Conservation (phyloP, 2,888 invertebrate species). For the Fragum fragum region DNA sequence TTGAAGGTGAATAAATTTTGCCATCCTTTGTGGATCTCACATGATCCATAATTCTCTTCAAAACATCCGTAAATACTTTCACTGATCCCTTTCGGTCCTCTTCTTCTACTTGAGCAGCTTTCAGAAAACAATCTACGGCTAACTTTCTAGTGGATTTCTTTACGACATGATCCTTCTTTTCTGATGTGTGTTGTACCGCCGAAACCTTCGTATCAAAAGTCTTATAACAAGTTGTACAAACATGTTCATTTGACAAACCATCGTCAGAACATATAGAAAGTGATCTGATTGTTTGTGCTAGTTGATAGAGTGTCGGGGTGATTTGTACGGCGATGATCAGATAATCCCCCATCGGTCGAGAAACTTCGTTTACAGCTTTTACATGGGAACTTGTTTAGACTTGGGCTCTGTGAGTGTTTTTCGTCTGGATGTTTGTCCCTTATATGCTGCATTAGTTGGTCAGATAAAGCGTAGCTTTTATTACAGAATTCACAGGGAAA, state of each 20-base stretch:
- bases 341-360: background rate
- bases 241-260: background rate
- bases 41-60: conserved; percentile 33
- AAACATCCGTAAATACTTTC: conserved; percentile 2
- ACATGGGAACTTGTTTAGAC: background rate
- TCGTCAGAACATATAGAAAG: background rate
- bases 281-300: background rate
- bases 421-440: conserved; percentile 2
- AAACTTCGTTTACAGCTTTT: background rate
- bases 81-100: conserved; percentile 35
- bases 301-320: background rate
- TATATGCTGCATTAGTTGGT: background rate
- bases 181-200: conserved; percentile 1
- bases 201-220: background rate
- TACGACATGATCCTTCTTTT: conserved; percentile 17
- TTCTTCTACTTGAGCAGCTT: conserved; percentile 18
- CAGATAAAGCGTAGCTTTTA: background rate
- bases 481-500: background rate
- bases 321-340: background rate
- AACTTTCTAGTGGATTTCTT: background rate
- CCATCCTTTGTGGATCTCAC: conserved; percentile 36
- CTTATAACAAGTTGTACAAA: conserved; percentile 9
- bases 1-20: conserved; percentile 30
- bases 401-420: background rate
- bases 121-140: conserved; percentile 8